A percentile compares a stretch with the other conserved stretches of the same genome.
Evolutionary conservation across 2,797 vertebrate species (phyloP).

Genomic region (Siniperca obscura): DNA sequence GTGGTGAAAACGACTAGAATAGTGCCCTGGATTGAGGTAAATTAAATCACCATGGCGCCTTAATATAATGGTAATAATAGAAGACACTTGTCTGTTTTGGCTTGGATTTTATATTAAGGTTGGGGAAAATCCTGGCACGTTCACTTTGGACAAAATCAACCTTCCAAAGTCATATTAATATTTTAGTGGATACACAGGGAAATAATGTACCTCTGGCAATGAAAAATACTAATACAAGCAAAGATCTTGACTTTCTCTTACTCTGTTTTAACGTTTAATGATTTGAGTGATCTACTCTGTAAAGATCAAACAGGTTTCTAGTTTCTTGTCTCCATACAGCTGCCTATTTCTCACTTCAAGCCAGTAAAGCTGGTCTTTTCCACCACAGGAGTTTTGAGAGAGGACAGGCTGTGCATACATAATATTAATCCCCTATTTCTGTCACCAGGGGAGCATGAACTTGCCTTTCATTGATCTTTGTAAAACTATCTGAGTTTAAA

Average conservation of each 20-base stretch:
- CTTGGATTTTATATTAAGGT: neutral
- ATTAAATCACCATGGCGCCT: conserved; percentile 32
- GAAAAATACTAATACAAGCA: neutral
- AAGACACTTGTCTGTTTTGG: conserved; percentile 32
- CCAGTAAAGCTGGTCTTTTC: conserved; percentile 42
- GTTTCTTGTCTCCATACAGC: conserved; percentile 11
- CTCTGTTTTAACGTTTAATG: conserved; percentile 42
- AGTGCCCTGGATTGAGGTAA: neutral
- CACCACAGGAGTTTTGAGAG: conserved; percentile 40
- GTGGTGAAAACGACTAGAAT: conserved; percentile 33
- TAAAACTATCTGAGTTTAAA: conserved; percentile 66
- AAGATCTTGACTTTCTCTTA: neutral
- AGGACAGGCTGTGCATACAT: conserved; percentile 60
- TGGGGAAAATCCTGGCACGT: conserved; percentile 6
- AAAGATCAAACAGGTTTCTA: conserved; percentile 25
- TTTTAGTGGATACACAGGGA: conserved; percentile 8
- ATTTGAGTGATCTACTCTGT: conserved; percentile 24
- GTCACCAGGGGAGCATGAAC: conserved; percentile 65
- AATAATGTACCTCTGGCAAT: conserved; percentile 4
- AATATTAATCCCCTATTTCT: conserved; percentile 62
- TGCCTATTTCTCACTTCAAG: conserved; percentile 28
- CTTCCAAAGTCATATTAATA: conserved; percentile 22
- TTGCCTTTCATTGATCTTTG: conserved; percentile 70
- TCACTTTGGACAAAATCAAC: conserved; percentile 14
- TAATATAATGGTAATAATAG: conserved; percentile 19